Evolutionary conservation across 2,888 invertebrate genomes (phyloP).

Genomic region (Hipparchia sbordonii): DNA sequence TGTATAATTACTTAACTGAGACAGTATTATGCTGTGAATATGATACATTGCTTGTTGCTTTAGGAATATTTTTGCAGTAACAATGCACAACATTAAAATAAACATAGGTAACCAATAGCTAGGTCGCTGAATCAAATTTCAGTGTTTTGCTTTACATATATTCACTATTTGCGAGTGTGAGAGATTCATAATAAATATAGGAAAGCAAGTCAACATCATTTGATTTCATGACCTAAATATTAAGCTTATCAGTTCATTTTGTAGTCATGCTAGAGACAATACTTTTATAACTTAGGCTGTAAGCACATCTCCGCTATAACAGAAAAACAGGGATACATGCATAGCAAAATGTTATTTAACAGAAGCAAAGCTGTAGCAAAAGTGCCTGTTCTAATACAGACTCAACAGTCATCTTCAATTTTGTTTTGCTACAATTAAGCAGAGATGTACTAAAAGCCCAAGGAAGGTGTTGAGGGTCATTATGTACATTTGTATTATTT

Average conservation of each 20-base stretch:
- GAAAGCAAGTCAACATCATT: neutral
- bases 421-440: no score
- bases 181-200: slow-evolving; percentile 1
- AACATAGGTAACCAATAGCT: slow-evolving; percentile 17
- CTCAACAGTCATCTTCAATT: no score
- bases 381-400: no score
- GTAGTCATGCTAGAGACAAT: slow-evolving; percentile 3
- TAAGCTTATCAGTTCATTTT: neutral
- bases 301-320: no score
- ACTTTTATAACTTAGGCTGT: neutral
- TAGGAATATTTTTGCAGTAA: slow-evolving; percentile 38
- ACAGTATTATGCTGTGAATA: neutral
- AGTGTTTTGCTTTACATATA: neutral
- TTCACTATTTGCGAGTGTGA: neutral
- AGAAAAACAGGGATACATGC: no score
- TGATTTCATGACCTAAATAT: neutral
- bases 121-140: neutral
- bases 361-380: no score
- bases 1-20: neutral
- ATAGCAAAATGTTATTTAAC: no score
- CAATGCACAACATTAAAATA: slow-evolving; percentile 15
- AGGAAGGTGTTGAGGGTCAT: neutral
- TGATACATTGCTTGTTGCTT: slow-evolving; percentile 20
- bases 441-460: neutral
- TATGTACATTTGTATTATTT: slow-evolving; percentile 6